phyloP scores from a whole-genome alignment of 2,888 invertebrate species.

The Macaria liturata region DNA sequence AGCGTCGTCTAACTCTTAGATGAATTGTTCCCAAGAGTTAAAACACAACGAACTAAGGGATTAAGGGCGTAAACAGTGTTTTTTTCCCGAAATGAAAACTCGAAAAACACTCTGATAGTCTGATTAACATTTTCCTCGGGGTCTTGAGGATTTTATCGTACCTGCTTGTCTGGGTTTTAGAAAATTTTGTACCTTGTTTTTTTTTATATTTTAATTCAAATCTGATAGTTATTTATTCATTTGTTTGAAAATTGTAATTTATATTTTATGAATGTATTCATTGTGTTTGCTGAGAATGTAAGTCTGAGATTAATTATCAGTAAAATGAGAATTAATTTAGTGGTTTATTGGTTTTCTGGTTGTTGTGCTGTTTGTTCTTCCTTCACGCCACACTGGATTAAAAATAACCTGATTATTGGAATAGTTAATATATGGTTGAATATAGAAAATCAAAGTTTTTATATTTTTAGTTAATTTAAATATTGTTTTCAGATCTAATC shows the following conservation, averaged over 20 bases:
- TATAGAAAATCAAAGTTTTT: too few relatives aligned
- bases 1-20: background rate
- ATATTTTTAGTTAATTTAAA: too few relatives aligned
- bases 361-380: too few relatives aligned
- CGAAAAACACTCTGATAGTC: slow-evolving; percentile 7
- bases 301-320: too few relatives aligned
- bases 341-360: too few relatives aligned
- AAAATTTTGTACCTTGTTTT: too few relatives aligned
- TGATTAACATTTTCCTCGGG: slow-evolving; percentile 4
- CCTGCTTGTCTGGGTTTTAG: background rate
- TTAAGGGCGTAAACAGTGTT: slow-evolving; percentile 13
- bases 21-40: slow-evolving; percentile 18
- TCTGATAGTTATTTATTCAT: background rate
- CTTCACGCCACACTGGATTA: too few relatives aligned
- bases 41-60: slow-evolving; percentile 8
- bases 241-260: background rate
- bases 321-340: too few relatives aligned
- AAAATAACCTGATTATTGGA: too few relatives aligned
- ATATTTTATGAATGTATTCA: background rate
- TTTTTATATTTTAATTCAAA: too few relatives aligned
- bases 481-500: slow-evolving; percentile 39
- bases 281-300: background rate
- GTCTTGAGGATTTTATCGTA: slow-evolving; percentile 3
- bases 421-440: too few relatives aligned
- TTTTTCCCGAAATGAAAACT: slow-evolving; percentile 8